A percentile compares a stretch with the other conserved stretches of the same genome.
Conservation (phyloP, 1,140 invertebrate genomes). For the Mercenaria mercenaria region DNA sequence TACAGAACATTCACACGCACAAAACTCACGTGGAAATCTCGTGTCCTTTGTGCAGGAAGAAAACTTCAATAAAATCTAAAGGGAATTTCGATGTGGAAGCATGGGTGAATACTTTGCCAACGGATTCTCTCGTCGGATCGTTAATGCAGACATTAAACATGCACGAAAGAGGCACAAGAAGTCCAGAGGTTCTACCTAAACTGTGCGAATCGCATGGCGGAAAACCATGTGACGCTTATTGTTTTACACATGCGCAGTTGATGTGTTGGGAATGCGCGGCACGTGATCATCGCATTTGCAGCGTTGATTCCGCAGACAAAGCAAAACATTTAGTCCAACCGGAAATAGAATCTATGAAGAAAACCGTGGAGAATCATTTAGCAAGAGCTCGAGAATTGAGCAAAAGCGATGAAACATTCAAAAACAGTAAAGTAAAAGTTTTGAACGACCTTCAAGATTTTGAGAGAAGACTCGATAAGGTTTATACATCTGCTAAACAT, state of each 20-base stretch:
- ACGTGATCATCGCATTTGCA: slow-evolving; percentile 50
- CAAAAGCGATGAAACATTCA: slow-evolving; percentile 28
- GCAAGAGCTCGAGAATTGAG: slow-evolving; percentile 29
- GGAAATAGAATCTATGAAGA: slow-evolving; percentile 34
- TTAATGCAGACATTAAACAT: slow-evolving; percentile 15
- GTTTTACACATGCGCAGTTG: slow-evolving; percentile 52
- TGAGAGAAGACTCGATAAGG: slow-evolving; percentile 14
- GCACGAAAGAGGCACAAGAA: neutral
- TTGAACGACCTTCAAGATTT: slow-evolving; percentile 17
- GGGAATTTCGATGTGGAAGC: slow-evolving; percentile 34
- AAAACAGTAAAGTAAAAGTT: neutral
- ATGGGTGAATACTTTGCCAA: slow-evolving; percentile 63
- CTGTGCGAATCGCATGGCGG: slow-evolving; percentile 45
- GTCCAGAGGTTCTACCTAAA: neutral
- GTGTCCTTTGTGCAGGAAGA: slow-evolving; percentile 65
- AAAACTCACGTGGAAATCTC: slow-evolving; percentile 43
- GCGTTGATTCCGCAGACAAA: slow-evolving; percentile 49
- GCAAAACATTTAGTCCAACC: slow-evolving; percentile 33
- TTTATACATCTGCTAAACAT: slow-evolving; percentile 29
- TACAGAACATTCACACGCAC: slow-evolving; percentile 5
- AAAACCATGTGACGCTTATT: slow-evolving; percentile 52
- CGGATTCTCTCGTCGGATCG: slow-evolving; percentile 40
- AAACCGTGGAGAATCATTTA: slow-evolving; percentile 16
- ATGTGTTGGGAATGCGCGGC: slow-evolving; percentile 66
- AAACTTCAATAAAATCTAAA: neutral